Evolutionary conservation across 2,113 vertebrate genomes (phyloP).

Genomic region (Chloebia gouldiae): DNA sequence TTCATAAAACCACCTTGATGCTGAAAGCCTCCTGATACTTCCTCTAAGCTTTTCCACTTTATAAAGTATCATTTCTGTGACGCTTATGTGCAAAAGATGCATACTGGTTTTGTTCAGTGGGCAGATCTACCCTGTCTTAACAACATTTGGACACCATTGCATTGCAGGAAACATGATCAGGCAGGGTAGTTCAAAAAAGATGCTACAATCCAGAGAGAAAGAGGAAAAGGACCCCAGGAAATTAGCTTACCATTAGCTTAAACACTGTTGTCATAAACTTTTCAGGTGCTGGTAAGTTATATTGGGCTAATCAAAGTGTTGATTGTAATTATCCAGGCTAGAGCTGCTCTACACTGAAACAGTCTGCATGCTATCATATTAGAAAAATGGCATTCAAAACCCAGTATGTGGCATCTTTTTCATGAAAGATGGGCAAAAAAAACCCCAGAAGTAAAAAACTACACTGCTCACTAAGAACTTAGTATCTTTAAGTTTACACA

Average conservation of each 20-base stretch:
- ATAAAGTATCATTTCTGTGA: not conserved
- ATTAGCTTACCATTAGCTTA: not conserved
- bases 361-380: not conserved
- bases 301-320: not conserved
- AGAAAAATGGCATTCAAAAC: not conserved
- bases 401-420: not conserved
- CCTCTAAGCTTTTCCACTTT: not conserved
- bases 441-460: not conserved
- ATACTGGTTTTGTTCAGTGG: not conserved
- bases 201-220: not conserved
- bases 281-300: not conserved
- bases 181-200: not conserved
- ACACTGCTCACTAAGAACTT: not conserved
- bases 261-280: not conserved
- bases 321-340: not conserved
- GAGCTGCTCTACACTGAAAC: not conserved
- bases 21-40: not conserved
- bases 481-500: not conserved
- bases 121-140: not conserved
- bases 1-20: not conserved
- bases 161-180: not conserved
- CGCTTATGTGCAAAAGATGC: not conserved
- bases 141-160: not conserved
- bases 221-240: accelerated
- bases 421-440: not conserved